A percentile compares a stretch with the other conserved stretches of the same genome.
phyloP scores from a whole-genome alignment of 2,113 vertebrate genomes.

The Aplodontia rufa region DNA sequence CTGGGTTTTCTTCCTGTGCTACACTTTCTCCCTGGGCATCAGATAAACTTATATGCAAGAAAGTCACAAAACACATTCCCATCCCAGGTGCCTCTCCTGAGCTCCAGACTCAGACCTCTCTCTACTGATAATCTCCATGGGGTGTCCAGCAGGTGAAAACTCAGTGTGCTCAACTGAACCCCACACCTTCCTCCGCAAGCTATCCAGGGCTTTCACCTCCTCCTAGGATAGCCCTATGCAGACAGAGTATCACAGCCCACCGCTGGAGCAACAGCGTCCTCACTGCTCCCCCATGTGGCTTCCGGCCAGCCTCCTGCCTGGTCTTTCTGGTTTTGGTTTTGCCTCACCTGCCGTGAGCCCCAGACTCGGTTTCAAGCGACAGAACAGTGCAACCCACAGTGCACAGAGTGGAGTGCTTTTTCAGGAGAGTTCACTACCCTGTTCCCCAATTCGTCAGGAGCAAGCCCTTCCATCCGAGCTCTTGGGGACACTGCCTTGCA shows the following conservation, averaged over 20 bases:
- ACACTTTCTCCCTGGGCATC: neutral
- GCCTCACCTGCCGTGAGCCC: neutral
- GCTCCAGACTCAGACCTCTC: neutral
- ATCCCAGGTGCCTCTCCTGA: neutral
- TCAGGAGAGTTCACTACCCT: neutral
- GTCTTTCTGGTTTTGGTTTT: neutral
- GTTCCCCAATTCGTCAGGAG: neutral
- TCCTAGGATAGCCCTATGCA: neutral
- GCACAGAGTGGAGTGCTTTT: neutral
- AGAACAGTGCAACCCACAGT: neutral
- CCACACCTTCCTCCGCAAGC: neutral
- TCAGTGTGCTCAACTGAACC: neutral
- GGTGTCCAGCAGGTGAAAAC: neutral
- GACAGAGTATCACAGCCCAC: too few relatives aligned
- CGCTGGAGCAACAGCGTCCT: too few relatives aligned
- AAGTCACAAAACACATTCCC: neutral
- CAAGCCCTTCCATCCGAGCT: neutral
- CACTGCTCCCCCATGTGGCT: neutral
- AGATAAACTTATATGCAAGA: neutral
- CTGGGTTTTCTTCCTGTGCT: neutral
- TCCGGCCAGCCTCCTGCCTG: neutral
- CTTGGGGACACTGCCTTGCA: neutral
- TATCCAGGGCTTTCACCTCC: neutral
- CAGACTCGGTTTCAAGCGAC: neutral
- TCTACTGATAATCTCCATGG: neutral